Evolutionary conservation across 2,797 vertebrate species (phyloP), one percentile per base, ranked within the genome.

Genomic region (Pseudotriccus pelzelni): DNA sequence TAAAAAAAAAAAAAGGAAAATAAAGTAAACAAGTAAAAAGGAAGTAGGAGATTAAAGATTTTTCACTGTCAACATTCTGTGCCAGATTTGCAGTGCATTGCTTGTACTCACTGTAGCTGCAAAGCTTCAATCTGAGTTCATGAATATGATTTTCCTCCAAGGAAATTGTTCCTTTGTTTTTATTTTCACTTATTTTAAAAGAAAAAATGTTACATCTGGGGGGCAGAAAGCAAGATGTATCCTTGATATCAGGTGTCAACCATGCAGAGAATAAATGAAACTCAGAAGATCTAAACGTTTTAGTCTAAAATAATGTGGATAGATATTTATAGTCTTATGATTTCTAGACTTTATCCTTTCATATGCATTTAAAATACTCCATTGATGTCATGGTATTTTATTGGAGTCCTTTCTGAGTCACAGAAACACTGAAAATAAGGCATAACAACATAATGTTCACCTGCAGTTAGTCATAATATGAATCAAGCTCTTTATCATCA

Each of bases 381-480:
- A 52, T 41, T 90, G 87, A 93, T 74, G 34, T 66, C 39, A 62
- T 16, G 10, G 68, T 63, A 73, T 87, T 94, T 89, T 91, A 94
- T 82, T 43, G 20, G 62, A 52, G 50, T 50, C 24, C 72, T 58
- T 93, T 91, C 25, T 84, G 89, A 93, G 89, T 81, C 92, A 93
- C 39, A 84, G 93, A 84, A 92, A 62, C 56, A 64, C 30, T 77
- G 17, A 75, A 64, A 90, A 79, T 32, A 30, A 92, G 41, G 69
- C 82, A 69, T 39, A 95, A 86, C 43, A 91, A 59, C 56, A 70
- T 39, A 85, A 47, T 2, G 16, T 56, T 90, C 79, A 91, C 66
- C 89, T 89, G 34, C 58, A 78, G 56, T 90, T 90, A 88, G 70
- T 84, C 92, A 93, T n/a, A 64, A 79, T 41, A 74, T 75, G 63